Conservation (phyloP, 2,797 vertebrate species). For the Cetoscarus ocellatus region DNA sequence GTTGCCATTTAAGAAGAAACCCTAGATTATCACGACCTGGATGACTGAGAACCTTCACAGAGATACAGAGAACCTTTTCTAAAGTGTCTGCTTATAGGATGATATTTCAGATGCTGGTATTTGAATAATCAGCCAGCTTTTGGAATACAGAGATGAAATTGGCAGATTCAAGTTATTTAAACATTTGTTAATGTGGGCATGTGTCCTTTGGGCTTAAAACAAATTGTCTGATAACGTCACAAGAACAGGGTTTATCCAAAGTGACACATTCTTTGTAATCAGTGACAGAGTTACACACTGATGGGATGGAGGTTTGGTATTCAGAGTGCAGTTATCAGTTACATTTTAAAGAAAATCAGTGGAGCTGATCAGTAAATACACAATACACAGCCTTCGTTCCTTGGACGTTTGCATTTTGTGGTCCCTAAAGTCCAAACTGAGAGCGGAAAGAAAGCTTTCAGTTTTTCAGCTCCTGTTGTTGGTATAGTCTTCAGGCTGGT, state of each 20-base stretch:
- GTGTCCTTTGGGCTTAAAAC: neutral
- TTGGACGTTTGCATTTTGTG: no score
- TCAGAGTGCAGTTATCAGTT: slow-evolving; percentile 45
- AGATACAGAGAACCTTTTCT: no score
- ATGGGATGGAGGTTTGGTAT: slow-evolving; percentile 27
- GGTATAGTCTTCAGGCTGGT: no score
- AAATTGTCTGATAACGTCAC: slow-evolving; percentile 16
- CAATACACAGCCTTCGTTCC: no score
- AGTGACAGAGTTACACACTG: slow-evolving; percentile 17
- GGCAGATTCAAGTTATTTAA: neutral
- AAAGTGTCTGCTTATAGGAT: no score
- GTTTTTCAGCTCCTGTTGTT: no score
- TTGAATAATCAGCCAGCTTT: neutral
- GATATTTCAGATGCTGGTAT: no score
- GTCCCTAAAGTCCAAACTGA: no score
- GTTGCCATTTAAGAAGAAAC: no score
- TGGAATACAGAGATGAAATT: neutral
- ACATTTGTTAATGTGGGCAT: neutral
- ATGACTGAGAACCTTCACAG: no score
- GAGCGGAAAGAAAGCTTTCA: no score
- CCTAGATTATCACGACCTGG: no score
- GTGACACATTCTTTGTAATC: slow-evolving; percentile 7
- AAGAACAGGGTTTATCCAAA: slow-evolving; percentile 31
- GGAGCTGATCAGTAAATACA: neutral
- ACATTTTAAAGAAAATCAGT: slow-evolving; percentile 50